phyloP scores from a whole-genome alignment of 2,888 invertebrate species.

The Nymphalis c-album region DNA sequence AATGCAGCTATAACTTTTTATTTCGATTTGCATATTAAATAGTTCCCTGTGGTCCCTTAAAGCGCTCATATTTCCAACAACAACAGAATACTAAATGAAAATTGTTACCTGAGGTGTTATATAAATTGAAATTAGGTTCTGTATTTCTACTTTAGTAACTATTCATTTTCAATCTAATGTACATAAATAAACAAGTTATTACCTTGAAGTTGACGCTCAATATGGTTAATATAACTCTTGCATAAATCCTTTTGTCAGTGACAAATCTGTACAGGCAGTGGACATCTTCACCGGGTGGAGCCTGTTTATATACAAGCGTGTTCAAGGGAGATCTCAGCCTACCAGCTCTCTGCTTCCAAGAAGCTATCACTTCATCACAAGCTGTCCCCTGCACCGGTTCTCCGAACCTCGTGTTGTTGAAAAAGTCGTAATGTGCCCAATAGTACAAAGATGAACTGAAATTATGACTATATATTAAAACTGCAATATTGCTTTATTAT shows the following conservation, averaged over 20 bases:
- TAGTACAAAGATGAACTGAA: conserved; percentile 92
- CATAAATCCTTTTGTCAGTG: conserved; percentile 90
- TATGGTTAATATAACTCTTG: conserved; percentile 89
- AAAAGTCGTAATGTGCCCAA: conserved; percentile 97
- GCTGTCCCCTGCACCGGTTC: conserved; percentile 90
- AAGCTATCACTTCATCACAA: conserved; percentile 93
- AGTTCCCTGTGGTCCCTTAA: conserved; percentile 33
- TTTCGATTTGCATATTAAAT: conserved; percentile 39
- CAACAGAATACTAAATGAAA: conserved; percentile 21
- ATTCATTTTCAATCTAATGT: background rate
- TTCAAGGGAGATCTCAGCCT: conserved; percentile 91
- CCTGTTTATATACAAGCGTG: conserved; percentile 92
- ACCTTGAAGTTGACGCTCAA: conserved; percentile 91
- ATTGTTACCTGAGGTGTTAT: conserved; percentile 8
- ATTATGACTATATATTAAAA: background rate
- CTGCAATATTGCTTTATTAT: background rate
- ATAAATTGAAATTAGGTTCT: background rate
- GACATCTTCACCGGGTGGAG: conserved; percentile 86
- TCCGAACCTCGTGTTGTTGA: conserved; percentile 93
- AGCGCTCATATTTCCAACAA: conserved; percentile 28
- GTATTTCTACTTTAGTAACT: no score
- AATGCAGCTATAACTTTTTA: conserved; percentile 37
- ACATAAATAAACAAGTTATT: conserved; percentile 8
- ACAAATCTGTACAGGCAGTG: conserved; percentile 92
- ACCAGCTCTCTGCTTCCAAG: conserved; percentile 90